These are phyloP conservation scores for Pholis gunnellus DNA, from an alignment of 2,113 vertebrate species.

Conservation along the genomic window DNA sequence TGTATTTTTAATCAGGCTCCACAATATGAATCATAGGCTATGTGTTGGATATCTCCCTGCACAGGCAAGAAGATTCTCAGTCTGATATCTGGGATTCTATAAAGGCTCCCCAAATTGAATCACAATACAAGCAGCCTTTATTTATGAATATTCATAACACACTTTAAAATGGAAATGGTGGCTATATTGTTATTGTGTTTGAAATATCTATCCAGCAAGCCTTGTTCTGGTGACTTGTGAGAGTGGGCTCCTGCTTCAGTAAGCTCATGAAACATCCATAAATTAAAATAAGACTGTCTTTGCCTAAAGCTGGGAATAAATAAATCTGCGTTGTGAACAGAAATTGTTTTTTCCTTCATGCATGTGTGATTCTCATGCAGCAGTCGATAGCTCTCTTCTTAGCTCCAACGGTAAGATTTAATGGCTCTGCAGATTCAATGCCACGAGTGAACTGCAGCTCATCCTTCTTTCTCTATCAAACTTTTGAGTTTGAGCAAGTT, in stretches of 20 bases:
- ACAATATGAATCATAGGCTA: slow-evolving; percentile 45
- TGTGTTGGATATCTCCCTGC: slow-evolving; percentile 57
- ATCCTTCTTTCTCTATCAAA: slow-evolving; percentile 51
- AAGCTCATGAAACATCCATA: slow-evolving; percentile 77
- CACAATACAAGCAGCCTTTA: slow-evolving; percentile 58
- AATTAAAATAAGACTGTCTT: slow-evolving; percentile 80
- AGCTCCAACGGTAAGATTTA: slow-evolving; percentile 76
- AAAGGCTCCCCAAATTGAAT: slow-evolving; percentile 67
- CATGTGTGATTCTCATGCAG: slow-evolving; percentile 65
- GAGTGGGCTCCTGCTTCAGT: slow-evolving; percentile 68
- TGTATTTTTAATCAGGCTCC: slow-evolving; percentile 54
- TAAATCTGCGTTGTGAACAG: slow-evolving; percentile 78
- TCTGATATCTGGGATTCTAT: slow-evolving; percentile 64
- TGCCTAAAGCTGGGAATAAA: slow-evolving; percentile 84
- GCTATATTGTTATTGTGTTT: slow-evolving; percentile 69
- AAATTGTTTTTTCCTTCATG: slow-evolving; percentile 80
- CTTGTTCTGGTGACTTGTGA: slow-evolving; percentile 67
- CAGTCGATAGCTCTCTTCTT: slow-evolving; percentile 77
- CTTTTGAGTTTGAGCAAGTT: slow-evolving; percentile 19
- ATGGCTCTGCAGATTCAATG: slow-evolving; percentile 63
- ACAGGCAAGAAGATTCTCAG: slow-evolving; percentile 57
- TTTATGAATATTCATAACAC: slow-evolving; percentile 79
- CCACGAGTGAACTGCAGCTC: slow-evolving; percentile 45
- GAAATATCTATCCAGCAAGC: slow-evolving; percentile 61
- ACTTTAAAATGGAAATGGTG: slow-evolving; percentile 68